phyloP scores from a whole-genome alignment of 2,113 vertebrate genomes.

The Callocephalon fimbriatum region DNA sequence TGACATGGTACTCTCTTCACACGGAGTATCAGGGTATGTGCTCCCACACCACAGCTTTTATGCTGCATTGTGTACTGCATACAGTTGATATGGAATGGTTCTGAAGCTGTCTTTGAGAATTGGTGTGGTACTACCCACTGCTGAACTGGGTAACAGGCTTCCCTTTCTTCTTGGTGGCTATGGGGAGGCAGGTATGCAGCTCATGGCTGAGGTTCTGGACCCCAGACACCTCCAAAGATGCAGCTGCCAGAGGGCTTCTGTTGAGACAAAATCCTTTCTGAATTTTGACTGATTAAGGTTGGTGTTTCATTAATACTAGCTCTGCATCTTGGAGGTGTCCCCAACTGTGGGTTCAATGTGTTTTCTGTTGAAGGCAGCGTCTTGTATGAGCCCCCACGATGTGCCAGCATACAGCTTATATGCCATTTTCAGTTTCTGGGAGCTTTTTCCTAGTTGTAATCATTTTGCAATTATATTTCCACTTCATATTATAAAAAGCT shows the following conservation, averaged over 20 bases:
- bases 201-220: neutral
- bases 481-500: neutral
- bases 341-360: neutral
- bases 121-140: too few relatives aligned
- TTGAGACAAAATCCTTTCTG: neutral
- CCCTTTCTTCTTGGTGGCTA: neutral
- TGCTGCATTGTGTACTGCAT: fast-evolving
- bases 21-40: neutral
- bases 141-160: neutral
- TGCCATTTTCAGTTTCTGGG: neutral
- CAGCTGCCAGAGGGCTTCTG: neutral
- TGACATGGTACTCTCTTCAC: fast-evolving
- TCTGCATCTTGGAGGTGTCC: neutral
- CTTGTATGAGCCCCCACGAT: neutral
- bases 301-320: neutral
- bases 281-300: neutral
- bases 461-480: neutral
- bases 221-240: neutral
- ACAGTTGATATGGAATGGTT: neutral
- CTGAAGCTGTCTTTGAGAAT: neutral
- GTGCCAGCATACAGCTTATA: neutral
- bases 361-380: neutral
- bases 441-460: neutral
- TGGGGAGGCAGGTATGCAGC: too few relatives aligned
- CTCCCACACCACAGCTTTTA: neutral